A percentile compares a stretch with the other conserved stretches of the same genome.
phyloP scores from a whole-genome alignment of 2,113 vertebrate species.

The Isichthys henryi region DNA sequence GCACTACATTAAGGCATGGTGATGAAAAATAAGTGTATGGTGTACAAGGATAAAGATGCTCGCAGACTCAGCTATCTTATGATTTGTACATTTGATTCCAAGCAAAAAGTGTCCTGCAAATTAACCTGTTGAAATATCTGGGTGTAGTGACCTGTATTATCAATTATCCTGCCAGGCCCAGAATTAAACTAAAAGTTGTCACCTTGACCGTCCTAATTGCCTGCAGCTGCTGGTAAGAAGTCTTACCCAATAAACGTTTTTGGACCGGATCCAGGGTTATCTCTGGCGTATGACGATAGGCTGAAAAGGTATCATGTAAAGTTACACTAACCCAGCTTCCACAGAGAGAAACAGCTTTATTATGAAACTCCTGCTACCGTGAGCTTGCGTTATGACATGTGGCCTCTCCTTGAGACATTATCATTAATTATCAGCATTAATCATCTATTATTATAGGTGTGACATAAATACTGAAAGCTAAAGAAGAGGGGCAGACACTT shows the following conservation, averaged over 20 bases:
- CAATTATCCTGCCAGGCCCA: background rate
- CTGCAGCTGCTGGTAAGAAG: slow-evolving; percentile 1
- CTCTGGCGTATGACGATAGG: background rate
- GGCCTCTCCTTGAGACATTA: background rate
- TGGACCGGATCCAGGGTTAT: background rate
- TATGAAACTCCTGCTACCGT: background rate
- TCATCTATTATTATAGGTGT: background rate
- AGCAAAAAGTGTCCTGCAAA: background rate
- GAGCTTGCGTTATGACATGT: background rate
- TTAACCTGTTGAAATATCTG: background rate
- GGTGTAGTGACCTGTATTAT: background rate
- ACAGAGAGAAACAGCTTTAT: background rate
- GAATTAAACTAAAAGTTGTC: slow-evolving; percentile 8
- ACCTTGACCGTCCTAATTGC: background rate
- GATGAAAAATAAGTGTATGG: background rate
- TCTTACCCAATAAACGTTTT: background rate
- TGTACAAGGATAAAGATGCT: background rate
- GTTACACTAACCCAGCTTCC: background rate
- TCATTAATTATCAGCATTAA: background rate
- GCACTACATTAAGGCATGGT: background rate
- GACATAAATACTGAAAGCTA: background rate
- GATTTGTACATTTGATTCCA: background rate
- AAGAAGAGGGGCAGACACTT: background rate
- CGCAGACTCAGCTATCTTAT: background rate
- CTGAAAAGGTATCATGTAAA: background rate